phyloP scores from a whole-genome alignment of 92 coral and sea anemone genomes.

The Micromussa lordhowensis region DNA sequence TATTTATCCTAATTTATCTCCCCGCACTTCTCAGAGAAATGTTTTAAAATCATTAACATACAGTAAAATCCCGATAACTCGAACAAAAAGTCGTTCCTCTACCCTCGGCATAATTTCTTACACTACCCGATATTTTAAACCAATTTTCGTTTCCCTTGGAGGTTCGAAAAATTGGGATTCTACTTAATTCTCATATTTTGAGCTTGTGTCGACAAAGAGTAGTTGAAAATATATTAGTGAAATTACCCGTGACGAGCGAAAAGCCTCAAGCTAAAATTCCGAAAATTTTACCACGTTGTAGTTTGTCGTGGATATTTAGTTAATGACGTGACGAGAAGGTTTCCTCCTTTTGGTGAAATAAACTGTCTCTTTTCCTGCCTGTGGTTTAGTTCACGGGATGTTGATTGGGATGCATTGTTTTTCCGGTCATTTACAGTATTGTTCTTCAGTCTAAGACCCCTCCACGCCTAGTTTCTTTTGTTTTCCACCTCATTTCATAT shows the following conservation, averaged over 20 bases:
- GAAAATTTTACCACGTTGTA: background rate
- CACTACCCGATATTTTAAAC: too few species aligned
- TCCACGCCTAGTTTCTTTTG: constrained; percentile 33
- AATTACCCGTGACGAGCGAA: background rate
- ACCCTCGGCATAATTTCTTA: too few species aligned
- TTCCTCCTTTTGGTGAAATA: background rate
- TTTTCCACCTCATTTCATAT: constrained; percentile 25
- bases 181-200: background rate
- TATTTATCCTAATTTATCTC: background rate
- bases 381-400: constrained; percentile 32
- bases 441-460: constrained; percentile 15
- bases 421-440: constrained; percentile 38
- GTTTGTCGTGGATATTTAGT: background rate
- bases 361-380: constrained; percentile 13
- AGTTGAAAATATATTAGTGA: background rate
- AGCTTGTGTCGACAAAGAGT: background rate
- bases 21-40: background rate
- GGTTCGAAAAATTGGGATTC: too few species aligned
- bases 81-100: too few species aligned
- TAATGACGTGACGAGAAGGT: background rate
- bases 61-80: too few species aligned
- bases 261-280: too few species aligned
- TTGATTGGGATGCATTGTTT: background rate
- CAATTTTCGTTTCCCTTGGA: too few species aligned
- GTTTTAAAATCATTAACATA: background rate